Evolutionary conservation across 2,888 invertebrate genomes (phyloP).

Genomic region (Oscheius onirici): DNA sequence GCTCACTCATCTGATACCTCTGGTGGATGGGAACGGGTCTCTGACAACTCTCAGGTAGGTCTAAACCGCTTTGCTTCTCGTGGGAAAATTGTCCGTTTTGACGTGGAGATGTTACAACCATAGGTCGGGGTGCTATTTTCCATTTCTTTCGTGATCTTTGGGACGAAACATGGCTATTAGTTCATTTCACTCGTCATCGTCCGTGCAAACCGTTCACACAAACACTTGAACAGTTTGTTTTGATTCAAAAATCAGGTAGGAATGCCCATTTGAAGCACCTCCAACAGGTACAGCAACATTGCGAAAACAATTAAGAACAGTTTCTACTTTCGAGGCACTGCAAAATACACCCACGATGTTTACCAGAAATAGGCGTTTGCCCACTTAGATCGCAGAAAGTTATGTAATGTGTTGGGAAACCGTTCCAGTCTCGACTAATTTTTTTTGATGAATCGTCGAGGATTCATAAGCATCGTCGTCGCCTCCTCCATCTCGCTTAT

Average conservation of each 20-base stretch:
- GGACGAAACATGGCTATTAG: not conserved
- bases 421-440: not conserved
- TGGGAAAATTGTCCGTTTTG: not conserved
- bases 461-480: conserved; percentile 15
- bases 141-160: conserved; percentile 19
- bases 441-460: conserved; percentile 14
- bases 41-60: conserved; percentile 59
- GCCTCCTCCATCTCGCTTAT: conserved; percentile 31
- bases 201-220: too few species aligned
- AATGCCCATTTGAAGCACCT: too few species aligned
- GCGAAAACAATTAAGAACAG: too few species aligned
- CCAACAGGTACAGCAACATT: too few species aligned
- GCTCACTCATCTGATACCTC: conserved; percentile 59
- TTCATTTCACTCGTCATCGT: too few species aligned
- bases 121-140: conserved; percentile 15
- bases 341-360: too few species aligned
- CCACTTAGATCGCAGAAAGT: too few species aligned
- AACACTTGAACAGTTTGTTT: too few species aligned
- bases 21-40: conserved; percentile 68
- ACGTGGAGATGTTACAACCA: not conserved
- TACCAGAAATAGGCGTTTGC: too few species aligned
- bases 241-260: too few species aligned
- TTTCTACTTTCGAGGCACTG: too few species aligned
- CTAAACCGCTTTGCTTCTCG: not conserved
- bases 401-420: too few species aligned